Conservation (phyloP, 1,140 invertebrate genomes). For the Drosophila kurseongensis region DNA sequence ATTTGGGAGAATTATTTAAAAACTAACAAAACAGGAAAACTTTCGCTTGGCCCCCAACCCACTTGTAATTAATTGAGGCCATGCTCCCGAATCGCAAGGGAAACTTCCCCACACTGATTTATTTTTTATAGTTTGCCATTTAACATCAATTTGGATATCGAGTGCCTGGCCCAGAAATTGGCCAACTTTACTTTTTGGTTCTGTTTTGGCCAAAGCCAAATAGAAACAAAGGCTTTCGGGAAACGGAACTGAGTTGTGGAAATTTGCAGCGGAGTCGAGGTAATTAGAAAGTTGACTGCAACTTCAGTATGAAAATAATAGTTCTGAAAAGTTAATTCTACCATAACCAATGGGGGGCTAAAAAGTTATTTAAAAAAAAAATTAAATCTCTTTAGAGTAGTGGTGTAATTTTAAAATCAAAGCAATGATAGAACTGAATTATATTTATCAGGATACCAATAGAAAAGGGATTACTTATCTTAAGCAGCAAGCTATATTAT, state of each 20-base stretch:
- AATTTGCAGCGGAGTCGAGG: constrained; percentile 35
- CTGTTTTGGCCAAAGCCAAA: constrained; percentile 39
- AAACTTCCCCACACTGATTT: constrained; percentile 35
- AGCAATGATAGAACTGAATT: background rate
- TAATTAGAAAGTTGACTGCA: constrained; percentile 58
- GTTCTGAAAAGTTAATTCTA: constrained; percentile 30
- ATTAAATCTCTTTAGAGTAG: background rate
- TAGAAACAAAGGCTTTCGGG: constrained; percentile 40
- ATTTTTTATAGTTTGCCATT: constrained; percentile 39
- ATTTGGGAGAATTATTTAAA: constrained; percentile 68
- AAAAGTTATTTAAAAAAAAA: constrained; percentile 13
- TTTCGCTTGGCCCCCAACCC: constrained; percentile 27
- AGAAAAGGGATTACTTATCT: too few relatives aligned
- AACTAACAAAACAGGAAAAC: constrained; percentile 68
- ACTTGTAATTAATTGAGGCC: constrained; percentile 65
- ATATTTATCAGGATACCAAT: too few relatives aligned
- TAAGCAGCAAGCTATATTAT: too few relatives aligned
- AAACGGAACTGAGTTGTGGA: constrained; percentile 32
- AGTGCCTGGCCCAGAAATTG: constrained; percentile 60
- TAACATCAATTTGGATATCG: constrained; percentile 65
- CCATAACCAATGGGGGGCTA: constrained; percentile 7
- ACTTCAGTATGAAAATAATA: constrained; percentile 22
- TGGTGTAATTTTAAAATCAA: constrained; percentile 1
- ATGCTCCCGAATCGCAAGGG: constrained; percentile 32
- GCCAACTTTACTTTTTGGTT: constrained; percentile 46